Evolutionary conservation across 1,140 invertebrate genomes (phyloP).

Genomic region (Drosophila kepulauana): DNA sequence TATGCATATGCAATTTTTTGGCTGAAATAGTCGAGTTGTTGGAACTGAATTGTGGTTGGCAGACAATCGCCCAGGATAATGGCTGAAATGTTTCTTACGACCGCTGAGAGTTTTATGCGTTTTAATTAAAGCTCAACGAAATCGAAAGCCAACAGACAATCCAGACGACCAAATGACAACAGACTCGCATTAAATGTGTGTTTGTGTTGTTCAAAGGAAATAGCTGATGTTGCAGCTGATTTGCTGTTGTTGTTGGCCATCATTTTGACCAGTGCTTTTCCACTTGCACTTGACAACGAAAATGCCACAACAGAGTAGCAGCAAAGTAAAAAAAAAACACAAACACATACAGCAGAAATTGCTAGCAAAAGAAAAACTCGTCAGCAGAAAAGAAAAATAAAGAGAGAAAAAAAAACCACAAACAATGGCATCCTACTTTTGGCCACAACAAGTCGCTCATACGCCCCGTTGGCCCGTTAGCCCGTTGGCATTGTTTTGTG

Average conservation of each 20-base stretch:
- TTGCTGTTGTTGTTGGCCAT: slow-evolving; percentile 49
- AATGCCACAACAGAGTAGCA: slow-evolving; percentile 59
- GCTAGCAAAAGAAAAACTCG: slow-evolving; percentile 34
- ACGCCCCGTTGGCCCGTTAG: slow-evolving; percentile 79
- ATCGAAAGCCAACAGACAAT: slow-evolving; percentile 67
- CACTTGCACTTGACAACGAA: slow-evolving; percentile 83
- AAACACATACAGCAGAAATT: slow-evolving; percentile 9
- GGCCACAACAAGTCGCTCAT: slow-evolving; percentile 80
- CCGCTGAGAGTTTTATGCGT: slow-evolving; percentile 66
- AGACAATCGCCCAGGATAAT: slow-evolving; percentile 45
- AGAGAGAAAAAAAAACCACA: slow-evolving; percentile 46
- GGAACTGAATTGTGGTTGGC: neutral
- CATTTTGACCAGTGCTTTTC: slow-evolving; percentile 65
- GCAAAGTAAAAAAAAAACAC: too few species aligned
- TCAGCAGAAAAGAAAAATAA: slow-evolving; percentile 28
- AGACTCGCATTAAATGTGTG: slow-evolving; percentile 32
- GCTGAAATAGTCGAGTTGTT: neutral
- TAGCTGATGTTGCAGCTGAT: slow-evolving; percentile 65
- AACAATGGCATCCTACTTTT: slow-evolving; percentile 82
- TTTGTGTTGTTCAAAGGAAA: slow-evolving; percentile 62
- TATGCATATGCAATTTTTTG: slow-evolving; percentile 16
- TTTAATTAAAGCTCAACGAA: slow-evolving; percentile 75
- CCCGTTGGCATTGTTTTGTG: slow-evolving; percentile 70
- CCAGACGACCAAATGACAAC: slow-evolving; percentile 17
- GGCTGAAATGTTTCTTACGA: slow-evolving; percentile 32